These are phyloP conservation scores for Cepphus grylle DNA, from an alignment of 2,113 vertebrate species.

Conservation along the genomic window DNA sequence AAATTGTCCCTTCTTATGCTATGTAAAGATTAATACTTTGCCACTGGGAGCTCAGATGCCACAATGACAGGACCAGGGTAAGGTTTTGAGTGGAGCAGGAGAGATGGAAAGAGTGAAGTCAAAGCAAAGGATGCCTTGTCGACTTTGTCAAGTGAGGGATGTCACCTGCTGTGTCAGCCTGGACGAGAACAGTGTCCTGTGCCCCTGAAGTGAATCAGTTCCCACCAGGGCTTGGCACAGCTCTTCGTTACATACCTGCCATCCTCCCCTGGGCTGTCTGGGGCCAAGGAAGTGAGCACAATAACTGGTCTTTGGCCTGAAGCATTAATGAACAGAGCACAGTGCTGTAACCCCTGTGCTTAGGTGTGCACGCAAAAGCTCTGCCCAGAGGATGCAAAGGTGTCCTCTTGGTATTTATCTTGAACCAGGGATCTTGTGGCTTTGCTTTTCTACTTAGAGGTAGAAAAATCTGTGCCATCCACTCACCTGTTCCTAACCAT, in stretches of 20 bases:
- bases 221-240: accelerated
- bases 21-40: not conserved
- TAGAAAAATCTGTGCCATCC: not conserved
- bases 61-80: not conserved
- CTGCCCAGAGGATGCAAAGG: accelerated
- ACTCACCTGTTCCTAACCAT: accelerated
- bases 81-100: not conserved
- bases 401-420: not conserved
- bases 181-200: not conserved
- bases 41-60: not conserved
- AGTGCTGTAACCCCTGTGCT: not conserved
- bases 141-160: not conserved
- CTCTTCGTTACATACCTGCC: not conserved
- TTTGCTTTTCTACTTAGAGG: not conserved
- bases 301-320: not conserved
- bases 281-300: not conserved
- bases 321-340: not conserved
- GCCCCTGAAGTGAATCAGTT: not conserved
- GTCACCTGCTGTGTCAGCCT: not conserved
- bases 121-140: not conserved
- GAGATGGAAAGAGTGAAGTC: not conserved
- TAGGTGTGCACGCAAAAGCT: not conserved
- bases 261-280: not conserved
- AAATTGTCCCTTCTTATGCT: not conserved
- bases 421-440: accelerated